phyloP scores from a whole-genome alignment of 2,888 invertebrate species.

The Desoria tigrina region DNA sequence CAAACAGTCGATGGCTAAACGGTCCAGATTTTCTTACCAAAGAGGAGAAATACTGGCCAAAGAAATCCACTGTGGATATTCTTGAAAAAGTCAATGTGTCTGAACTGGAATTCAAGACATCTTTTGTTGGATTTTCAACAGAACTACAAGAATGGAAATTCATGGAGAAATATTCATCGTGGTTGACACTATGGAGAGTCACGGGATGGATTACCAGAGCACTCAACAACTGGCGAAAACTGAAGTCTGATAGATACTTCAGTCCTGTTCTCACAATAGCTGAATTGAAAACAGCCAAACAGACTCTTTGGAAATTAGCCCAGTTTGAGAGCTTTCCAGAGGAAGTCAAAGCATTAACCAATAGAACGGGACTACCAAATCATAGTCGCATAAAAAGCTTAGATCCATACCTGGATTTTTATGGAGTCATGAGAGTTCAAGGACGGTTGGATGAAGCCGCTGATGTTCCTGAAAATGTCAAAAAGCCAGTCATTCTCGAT shows the following conservation, averaged over 20 bases:
- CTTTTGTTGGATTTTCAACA: background rate
- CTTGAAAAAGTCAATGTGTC: too few relatives aligned
- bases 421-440: background rate
- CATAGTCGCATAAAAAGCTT: background rate
- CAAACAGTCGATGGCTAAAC: too few relatives aligned
- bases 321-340: background rate
- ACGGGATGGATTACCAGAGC: background rate
- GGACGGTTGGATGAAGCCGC: background rate
- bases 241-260: background rate
- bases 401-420: background rate
- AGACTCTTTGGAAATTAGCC: background rate
- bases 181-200: background rate
- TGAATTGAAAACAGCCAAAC: background rate
- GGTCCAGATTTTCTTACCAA: conserved; percentile 42
- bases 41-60: conserved; percentile 31
- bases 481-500: background rate
- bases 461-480: too few relatives aligned
- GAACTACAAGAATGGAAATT: background rate
- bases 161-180: background rate
- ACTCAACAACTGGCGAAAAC: background rate
- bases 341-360: background rate
- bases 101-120: background rate
- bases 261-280: background rate
- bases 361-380: background rate
- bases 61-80: background rate